Evolutionary conservation across 2,113 vertebrate genomes (phyloP), one percentile per base, ranked within the genome.

Genomic region (Muntiacus reevesi): DNA sequence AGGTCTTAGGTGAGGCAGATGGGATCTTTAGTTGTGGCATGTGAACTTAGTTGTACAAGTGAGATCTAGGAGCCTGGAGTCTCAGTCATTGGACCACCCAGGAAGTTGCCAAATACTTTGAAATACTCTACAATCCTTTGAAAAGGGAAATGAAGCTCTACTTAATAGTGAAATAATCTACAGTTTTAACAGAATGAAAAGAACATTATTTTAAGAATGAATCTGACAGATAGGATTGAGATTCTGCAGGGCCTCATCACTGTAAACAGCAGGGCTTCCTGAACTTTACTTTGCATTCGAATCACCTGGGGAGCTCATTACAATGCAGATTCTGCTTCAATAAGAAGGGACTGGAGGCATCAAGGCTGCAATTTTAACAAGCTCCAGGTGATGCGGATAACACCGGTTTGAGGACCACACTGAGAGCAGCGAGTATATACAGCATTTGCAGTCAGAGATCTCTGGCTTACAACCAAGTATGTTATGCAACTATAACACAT

Each of bases 91-190:
- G 36, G 71, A 76, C 71, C 71, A 43, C 71, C 40, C 71, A 76
- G 71, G 40, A 43, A 76, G 71, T 76, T 43, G 40, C 57, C 45
- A 82, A 16, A 93, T 50, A 79, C 60, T 59, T 59, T 74, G 25
- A 76, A 83, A 89, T 47, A 89, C n/a, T 89, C 55, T 50, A 5
- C n/a, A 82, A 82, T 40, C 84, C 85, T 50, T 15, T 60, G 45
- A 83, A 93, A 96, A 92, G 82, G 15, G 92, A 97, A 92, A 94
- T 36, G 45, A 90, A 92, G 50, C 17, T 52, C 43, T 43, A 55
- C 23, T 3, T 43, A 85, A 45, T 1, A 85, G 21, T 62, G 36
- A 91, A 82, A 54, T 13, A 78, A 78, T 81, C 45, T 43, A 83
- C 28, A 92, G 59, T 6, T n/a, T 59, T 30, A 81, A 87, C 43